Evolutionary conservation across 2,888 invertebrate species (phyloP).

Genomic region (Andrena fulva): DNA sequence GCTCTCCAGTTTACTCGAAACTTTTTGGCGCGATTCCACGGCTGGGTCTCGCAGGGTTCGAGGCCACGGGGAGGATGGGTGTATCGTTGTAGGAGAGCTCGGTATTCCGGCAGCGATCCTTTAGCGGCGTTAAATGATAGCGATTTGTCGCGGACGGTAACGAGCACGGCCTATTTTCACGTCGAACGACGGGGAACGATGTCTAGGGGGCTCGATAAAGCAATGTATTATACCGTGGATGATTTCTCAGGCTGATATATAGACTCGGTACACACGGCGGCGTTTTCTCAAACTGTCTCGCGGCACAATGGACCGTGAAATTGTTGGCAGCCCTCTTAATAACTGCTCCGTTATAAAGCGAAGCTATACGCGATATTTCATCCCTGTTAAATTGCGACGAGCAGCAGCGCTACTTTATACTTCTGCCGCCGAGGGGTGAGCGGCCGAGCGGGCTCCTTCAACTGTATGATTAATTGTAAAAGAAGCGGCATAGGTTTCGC

Average conservation of each 20-base stretch:
- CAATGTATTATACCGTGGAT: slow-evolving; percentile 55
- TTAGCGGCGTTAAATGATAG: slow-evolving; percentile 55
- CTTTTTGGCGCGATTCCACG: slow-evolving; percentile 54
- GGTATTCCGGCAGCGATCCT: slow-evolving; percentile 30
- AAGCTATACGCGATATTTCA: slow-evolving; percentile 61
- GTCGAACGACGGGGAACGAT: slow-evolving; percentile 4
- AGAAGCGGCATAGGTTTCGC: background rate
- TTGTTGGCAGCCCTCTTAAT: slow-evolving; percentile 78
- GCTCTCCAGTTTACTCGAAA: slow-evolving; percentile 22
- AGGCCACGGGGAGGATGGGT: background rate
- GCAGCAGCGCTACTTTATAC: slow-evolving; percentile 14
- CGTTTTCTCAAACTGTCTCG: slow-evolving; percentile 67
- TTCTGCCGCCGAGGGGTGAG: background rate
- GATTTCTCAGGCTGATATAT: slow-evolving; percentile 63
- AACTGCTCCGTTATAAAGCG: slow-evolving; percentile 65
- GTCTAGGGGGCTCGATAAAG: slow-evolving; percentile 22
- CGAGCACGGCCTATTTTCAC: slow-evolving; percentile 61
- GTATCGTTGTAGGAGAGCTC: slow-evolving; percentile 18
- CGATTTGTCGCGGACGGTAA: slow-evolving; percentile 60
- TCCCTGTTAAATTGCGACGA: slow-evolving; percentile 35
- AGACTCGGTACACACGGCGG: slow-evolving; percentile 40
- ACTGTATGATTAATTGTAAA: slow-evolving; percentile 9
- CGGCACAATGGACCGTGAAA: slow-evolving; percentile 74
- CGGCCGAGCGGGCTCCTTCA: background rate
- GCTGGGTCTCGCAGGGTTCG: background rate